Evolutionary conservation across 1,140 invertebrate species (phyloP), one percentile per base, ranked within the genome.

Genomic region (Ylistrum balloti): DNA sequence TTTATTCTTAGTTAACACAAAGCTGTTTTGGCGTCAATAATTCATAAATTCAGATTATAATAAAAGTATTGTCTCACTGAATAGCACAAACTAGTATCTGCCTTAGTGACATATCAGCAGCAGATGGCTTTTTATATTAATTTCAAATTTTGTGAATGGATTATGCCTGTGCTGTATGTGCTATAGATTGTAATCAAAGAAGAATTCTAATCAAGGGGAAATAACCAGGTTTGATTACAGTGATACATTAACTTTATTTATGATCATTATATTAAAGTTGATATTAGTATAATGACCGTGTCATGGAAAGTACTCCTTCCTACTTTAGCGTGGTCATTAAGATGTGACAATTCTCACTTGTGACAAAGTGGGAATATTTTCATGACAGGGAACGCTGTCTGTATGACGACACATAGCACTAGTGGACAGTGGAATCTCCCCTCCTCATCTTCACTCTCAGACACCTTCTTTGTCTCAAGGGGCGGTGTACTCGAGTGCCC

Each of bases 281-380:
- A 74, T 74, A 74, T 74, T 74, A n/a, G n/a, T 74, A 74, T 74
- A 74, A 74, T 74, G 15, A 74, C 41, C 9, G 41, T 45, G 41
- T 74, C 22, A 3, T 5, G 56, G 22, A 74, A 74, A 74, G 56
- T 74, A 74, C 56, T 28, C 56, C 56, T 74, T 5, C n/a, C 56
- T 3, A 74, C 56, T 74, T 28, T 28, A 28, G 56, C 22, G n/a
- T 3, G 56, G 56, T n/a, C n/a, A 11, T 74, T 17, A 74, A 5
- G 5, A 28, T 48, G 45, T 28, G 56, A 28, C 56, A n/a, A 11
- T 74, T 74, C 56, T 28, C 56, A 74, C 56, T 74, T 74, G 56
- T 74, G 56, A 74, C 28, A 17, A 9, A 28, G 5, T 11, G n/a
- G 28, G n/a, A n/a, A 74, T 45, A 17, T 17, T 45, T 45, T n/a